These are phyloP conservation scores for Pangasius krempfi DNA, from an alignment of 2,797 vertebrate genomes.

Conservation along the genomic window DNA sequence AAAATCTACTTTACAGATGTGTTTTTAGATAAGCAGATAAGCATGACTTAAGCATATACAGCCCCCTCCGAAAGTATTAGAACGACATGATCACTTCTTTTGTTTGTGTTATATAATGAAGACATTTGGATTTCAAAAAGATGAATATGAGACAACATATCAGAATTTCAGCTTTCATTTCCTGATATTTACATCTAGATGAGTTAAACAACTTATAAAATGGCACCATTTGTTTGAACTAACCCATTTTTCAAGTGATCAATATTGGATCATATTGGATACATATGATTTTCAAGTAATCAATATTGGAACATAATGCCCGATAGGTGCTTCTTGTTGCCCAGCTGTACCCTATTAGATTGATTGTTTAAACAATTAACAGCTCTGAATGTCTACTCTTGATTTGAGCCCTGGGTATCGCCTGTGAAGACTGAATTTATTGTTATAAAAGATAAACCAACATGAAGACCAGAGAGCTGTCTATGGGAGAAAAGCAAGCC, in stretches of 20 bases:
- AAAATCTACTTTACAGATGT: conserved; percentile 15
- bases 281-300: not conserved
- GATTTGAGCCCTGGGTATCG: not conserved
- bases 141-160: not conserved
- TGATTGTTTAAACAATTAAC: not conserved
- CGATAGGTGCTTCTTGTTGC: not conserved
- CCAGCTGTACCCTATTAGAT: not conserved
- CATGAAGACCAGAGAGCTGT: not conserved
- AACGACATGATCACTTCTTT: not conserved
- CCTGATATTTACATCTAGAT: not conserved
- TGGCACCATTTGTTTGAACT: not conserved
- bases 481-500: not conserved
- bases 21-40: not conserved
- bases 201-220: not conserved
- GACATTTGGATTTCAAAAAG: not conserved
- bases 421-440: not conserved
- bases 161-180: not conserved
- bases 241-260: not conserved
- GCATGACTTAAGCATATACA: not conserved
- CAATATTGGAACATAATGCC: not conserved
- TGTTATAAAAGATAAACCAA: not conserved
- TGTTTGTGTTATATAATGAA: not conserved
- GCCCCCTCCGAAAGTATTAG: not conserved
- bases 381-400: not conserved
- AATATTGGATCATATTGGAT: not conserved